phyloP scores from a whole-genome alignment of 2,888 invertebrate species.

The Subacronicta megacephala region DNA sequence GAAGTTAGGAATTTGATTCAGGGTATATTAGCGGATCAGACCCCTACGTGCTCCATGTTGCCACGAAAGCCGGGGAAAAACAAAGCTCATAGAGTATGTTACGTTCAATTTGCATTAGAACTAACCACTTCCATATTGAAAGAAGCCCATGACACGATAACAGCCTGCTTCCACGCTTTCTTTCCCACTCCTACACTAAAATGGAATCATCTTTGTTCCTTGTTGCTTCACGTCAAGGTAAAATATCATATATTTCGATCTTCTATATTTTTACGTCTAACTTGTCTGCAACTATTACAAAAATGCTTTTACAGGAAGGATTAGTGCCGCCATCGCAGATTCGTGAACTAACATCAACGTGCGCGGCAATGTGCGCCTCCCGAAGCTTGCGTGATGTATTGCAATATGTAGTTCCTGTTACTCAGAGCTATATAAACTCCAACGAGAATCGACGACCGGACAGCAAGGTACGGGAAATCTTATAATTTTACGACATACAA shows the following conservation, averaged over 20 bases:
- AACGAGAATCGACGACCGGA: conserved; percentile 70
- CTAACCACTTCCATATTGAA: conserved; percentile 94
- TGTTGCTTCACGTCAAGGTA: conserved; percentile 92
- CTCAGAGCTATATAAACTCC: conserved; percentile 66
- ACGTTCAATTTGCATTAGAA: conserved; percentile 86
- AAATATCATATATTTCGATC: conserved; percentile 9
- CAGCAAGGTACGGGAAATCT: conserved; percentile 64
- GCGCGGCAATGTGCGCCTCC: conserved; percentile 94
- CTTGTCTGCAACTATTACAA: no score
- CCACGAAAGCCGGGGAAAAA: conserved; percentile 77
- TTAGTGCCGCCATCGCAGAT: conserved; percentile 69
- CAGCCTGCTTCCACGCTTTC: conserved; percentile 98
- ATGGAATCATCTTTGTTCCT: conserved; percentile 97
- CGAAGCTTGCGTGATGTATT: conserved; percentile 80
- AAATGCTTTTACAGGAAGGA: conserved; percentile 69
- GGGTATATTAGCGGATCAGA: conserved; percentile 94
- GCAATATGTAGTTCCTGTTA: conserved; percentile 80
- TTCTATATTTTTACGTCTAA: no score
- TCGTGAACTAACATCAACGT: conserved; percentile 90
- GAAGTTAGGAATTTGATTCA: conserved; percentile 95
- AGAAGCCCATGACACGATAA: conserved; percentile 97
- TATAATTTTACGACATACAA: no score
- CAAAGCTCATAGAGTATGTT: conserved; percentile 79
- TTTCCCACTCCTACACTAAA: conserved; percentile 98
- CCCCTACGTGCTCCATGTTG: conserved; percentile 77